Evolutionary conservation across 1,140 invertebrate species (phyloP), one percentile per base, ranked within the genome.

Genomic region (Drosophila auraria): DNA sequence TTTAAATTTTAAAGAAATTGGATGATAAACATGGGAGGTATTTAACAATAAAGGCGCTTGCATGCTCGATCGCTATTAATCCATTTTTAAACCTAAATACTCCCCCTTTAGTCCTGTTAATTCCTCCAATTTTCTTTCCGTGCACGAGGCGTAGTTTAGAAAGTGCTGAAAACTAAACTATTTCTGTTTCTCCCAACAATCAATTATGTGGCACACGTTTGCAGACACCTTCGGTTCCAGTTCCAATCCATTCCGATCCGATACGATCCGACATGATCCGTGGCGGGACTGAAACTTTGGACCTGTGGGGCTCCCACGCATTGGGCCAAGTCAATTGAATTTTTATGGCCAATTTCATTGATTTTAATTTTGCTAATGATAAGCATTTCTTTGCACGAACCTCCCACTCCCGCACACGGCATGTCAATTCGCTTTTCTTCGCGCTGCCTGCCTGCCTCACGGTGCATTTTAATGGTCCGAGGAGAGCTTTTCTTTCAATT

Each of bases 361-460:
- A 89, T 89, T 89, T 90, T 89, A 89, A 89, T 90, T 89, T 89
- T 89, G 84, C 84, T 89, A 89, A 87, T 87, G 84, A 87, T 87
- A 89, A 87, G 81, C 78, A 61, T 87, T 87, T 87, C 86, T 87
- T 87, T 83, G 83, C 83, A 89, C 83, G 84, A 75, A 73, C 50
- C 54, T 53, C 33, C 64, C 50, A 56, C 40, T 30, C 15, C 8
- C 23, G 72, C 25, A 30, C 17, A 4, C 66, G 68, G 86, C 86
- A 90, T 90, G 71, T 86, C 79, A 90, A 90, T 90, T 90, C 58
- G 86, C 82, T 82, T 84, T 87, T 87, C 80, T 60, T 73, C 47
- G 33, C 30, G 36, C 54, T 69, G 27, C 27, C 27, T 30, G 42
- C 57, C 27, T 30, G 42, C 57, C 59, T 60, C 53, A 49, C 44